Evolutionary conservation across 2,888 invertebrate species (phyloP), one percentile per base, ranked within the genome.

Genomic region (Pseudococcus longispinus): DNA sequence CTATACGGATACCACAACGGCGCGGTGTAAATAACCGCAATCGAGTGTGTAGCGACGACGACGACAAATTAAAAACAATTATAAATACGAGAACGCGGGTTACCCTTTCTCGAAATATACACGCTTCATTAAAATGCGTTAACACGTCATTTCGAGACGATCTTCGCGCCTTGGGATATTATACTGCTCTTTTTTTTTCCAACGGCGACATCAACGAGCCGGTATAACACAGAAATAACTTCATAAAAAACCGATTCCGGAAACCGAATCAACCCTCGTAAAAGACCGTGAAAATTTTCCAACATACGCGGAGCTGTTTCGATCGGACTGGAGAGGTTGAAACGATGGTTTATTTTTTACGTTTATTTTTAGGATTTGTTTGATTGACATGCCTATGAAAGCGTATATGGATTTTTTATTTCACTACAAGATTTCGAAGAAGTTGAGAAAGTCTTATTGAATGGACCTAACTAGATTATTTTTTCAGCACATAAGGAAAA

Each of bases 61-160:
- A 26, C 70, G 70, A 70, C 70, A 29, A 29, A 70, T 70, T 70
- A 70, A 70, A 70, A 32, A 70, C 70, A 70, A 70, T 70, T 70
- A 70, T 70, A 70, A 70, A 70, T 29, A 70, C 29, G 29, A 70
- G n/a, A 4, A 1, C 70, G 29, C n/a, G n/a, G n/a, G 15, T 70
- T 29, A 26, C 70, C 29, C 29, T 70, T 70, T 29, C 26, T 26
- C 29, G 32, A 29, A 29, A 70, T 18, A 15, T 70, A 29, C 29
- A 70, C 29, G 70, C 70, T 70, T 70, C 70, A 70, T 70, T 70
- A 70, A 70, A 70, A 70, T 70, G 70, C 70, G 70, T 70, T 70
- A 70, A 70, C 70, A 70, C 70, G 70, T 70, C 70, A 70, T 70
- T 70, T 70, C 29, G 26, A 70, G 70, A 29, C 29, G 29, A 70